A percentile compares a stretch with the other conserved stretches of the same genome.
Conservation (phyloP, 1,140 invertebrate genomes). For the Bombus confusus region DNA sequence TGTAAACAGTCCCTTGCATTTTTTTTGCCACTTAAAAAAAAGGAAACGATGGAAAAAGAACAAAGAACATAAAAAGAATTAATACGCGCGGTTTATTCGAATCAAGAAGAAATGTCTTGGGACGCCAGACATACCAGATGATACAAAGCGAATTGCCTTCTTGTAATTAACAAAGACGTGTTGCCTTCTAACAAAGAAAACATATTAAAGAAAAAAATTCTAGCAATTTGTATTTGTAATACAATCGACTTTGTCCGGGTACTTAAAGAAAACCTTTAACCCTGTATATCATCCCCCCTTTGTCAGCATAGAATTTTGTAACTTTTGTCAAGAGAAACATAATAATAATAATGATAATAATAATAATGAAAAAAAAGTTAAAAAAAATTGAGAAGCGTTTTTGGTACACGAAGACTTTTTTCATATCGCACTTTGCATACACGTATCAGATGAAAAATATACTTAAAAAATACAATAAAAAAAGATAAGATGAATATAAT, state of each 20-base stretch:
- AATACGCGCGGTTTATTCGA: not conserved
- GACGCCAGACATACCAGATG: slow-evolving; percentile 79
- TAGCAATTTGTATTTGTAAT: slow-evolving; percentile 74
- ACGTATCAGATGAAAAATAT: slow-evolving; percentile 60
- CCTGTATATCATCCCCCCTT: slow-evolving; percentile 30
- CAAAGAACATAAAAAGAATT: slow-evolving; percentile 13
- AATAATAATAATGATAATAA: slow-evolving; percentile 36
- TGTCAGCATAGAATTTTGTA: slow-evolving; percentile 64
- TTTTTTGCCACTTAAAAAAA: slow-evolving; percentile 54
- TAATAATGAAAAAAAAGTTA: slow-evolving; percentile 25
- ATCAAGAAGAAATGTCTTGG: slow-evolving; percentile 62
- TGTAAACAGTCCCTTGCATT: slow-evolving; percentile 76
- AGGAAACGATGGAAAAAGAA: not conserved
- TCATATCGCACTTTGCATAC: slow-evolving; percentile 68
- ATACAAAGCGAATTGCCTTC: slow-evolving; percentile 83
- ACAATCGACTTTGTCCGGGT: slow-evolving; percentile 76
- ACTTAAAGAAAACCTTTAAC: slow-evolving; percentile 71
- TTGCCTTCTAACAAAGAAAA: slow-evolving; percentile 81
- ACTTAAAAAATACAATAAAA: slow-evolving; percentile 52
- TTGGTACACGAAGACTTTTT: slow-evolving; percentile 69
- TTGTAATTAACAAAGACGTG: slow-evolving; percentile 80
- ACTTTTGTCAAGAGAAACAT: slow-evolving; percentile 61
- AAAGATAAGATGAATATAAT: slow-evolving; percentile 8
- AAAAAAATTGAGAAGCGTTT: slow-evolving; percentile 59
- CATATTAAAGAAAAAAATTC: slow-evolving; percentile 70